These are phyloP conservation scores for Achlya flavicornis DNA, from an alignment of 2,888 invertebrate genomes.

Conservation along the genomic window DNA sequence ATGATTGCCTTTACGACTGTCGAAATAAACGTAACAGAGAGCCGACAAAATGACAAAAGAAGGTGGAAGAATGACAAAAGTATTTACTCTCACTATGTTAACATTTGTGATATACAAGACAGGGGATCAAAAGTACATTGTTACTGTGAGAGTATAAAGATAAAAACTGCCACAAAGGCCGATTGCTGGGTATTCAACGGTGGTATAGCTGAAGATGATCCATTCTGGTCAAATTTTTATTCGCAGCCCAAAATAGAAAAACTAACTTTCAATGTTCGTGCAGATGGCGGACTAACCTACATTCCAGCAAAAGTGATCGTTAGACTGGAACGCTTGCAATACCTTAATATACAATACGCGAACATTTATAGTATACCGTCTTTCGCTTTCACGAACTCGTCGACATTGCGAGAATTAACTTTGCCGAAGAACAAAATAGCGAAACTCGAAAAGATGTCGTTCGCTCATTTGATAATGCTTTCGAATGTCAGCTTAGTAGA, in stretches of 20 bases:
- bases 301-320: constrained; percentile 89
- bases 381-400: constrained; percentile 90
- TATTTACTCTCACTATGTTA: constrained; percentile 72
- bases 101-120: constrained; percentile 84
- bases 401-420: constrained; percentile 87
- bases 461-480: constrained; percentile 89
- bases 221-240: constrained; percentile 89
- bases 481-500: constrained; percentile 88
- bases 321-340: constrained; percentile 86
- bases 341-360: constrained; percentile 88
- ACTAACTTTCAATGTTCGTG: constrained; percentile 88
- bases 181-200: constrained; percentile 91
- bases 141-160: constrained; percentile 85
- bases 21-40: constrained; percentile 78
- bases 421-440: constrained; percentile 89
- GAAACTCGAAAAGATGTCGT: constrained; percentile 87
- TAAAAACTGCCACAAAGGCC: constrained; percentile 86
- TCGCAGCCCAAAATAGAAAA: constrained; percentile 88
- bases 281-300: constrained; percentile 87
- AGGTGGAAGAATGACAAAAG: constrained; percentile 77
- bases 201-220: constrained; percentile 87
- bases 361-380: constrained; percentile 88
- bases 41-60: constrained; percentile 76
- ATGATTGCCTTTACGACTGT: constrained; percentile 77
- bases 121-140: constrained; percentile 85